These are phyloP conservation scores for Setipinna tenuifilis DNA, from an alignment of 2,797 vertebrate species.

Conservation along the genomic window DNA sequence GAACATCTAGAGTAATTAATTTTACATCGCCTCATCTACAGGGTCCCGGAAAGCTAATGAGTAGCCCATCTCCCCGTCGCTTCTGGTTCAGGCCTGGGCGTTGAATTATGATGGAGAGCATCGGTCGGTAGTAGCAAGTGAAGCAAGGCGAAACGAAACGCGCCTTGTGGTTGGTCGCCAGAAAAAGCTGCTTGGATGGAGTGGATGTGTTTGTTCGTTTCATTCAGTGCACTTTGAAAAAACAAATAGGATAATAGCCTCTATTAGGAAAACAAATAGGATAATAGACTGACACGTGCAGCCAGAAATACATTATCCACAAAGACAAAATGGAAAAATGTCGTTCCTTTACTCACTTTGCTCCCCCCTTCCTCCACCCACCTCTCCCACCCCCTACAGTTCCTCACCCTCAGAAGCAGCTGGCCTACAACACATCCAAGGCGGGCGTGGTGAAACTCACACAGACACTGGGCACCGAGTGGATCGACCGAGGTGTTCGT, in stretches of 20 bases:
- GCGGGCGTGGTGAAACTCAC: conserved; percentile 84
- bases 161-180: conserved; percentile 33
- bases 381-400: conserved; percentile 58
- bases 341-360: not conserved
- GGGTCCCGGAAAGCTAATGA: conserved; percentile 70
- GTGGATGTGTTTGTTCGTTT: not conserved
- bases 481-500: conserved; percentile 80
- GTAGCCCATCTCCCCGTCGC: conserved; percentile 54
- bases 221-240: not conserved
- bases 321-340: not conserved
- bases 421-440: conserved; percentile 80
- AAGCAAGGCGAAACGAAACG: conserved; percentile 50
- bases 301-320: not conserved
- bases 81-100: conserved; percentile 48
- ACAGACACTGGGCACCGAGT: conserved; percentile 80
- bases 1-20: conserved; percentile 80
- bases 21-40: conserved; percentile 72
- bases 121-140: conserved; percentile 8
- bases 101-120: conserved; percentile 51
- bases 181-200: not conserved
- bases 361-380: not conserved
- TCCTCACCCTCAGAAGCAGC: conserved; percentile 83
- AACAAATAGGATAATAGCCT: conserved; percentile 32
- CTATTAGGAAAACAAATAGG: conserved; percentile 17
- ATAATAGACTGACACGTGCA: not conserved